phyloP scores from a whole-genome alignment of 23 tunicate genomes.

The Halocynthia roretzi region DNA sequence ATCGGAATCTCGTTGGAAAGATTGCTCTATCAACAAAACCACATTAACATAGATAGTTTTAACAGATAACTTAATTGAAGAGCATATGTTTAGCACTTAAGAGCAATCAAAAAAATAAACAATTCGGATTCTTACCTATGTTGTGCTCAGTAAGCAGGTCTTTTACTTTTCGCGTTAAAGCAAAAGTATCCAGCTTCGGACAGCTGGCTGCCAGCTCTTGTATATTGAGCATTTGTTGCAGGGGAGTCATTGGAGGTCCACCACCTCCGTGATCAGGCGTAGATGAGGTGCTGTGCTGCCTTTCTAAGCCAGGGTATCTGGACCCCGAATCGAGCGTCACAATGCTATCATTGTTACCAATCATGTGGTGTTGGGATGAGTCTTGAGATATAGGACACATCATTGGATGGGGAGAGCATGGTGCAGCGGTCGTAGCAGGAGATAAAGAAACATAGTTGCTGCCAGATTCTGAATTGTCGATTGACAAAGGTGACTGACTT shows the following conservation, averaged over 20 bases:
- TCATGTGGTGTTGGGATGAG: too few species aligned
- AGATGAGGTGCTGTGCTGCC: neutral
- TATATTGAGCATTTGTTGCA: slow-evolving; percentile 28
- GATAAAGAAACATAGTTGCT: neutral
- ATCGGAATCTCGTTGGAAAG: neutral
- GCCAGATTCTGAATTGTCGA: neutral
- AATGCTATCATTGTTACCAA: too few species aligned
- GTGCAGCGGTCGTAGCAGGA: neutral
- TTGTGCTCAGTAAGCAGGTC: slow-evolving; percentile 44
- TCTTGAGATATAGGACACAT: neutral
- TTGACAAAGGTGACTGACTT: neutral
- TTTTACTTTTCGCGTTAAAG: slow-evolving; percentile 36
- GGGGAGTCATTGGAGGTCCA: slow-evolving; percentile 17
- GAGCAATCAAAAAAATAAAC: neutral
- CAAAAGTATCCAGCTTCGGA: slow-evolving; percentile 38
- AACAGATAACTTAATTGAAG: neutral
- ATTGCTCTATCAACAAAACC: neutral
- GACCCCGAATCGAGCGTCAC: too few species aligned
- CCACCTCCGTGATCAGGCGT: neutral
- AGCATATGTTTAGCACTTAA: neutral
- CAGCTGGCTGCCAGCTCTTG: slow-evolving; percentile 30
- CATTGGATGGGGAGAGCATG: neutral
- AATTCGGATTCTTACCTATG: slow-evolving; percentile 25
- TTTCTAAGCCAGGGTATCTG: neutral
- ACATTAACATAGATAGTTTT: neutral